Percentiles rank a stretch among this genome's conserved stretches.
Evolutionary conservation across 2,888 invertebrate genomes (phyloP).

Genomic region (Apodemia duryi): DNA sequence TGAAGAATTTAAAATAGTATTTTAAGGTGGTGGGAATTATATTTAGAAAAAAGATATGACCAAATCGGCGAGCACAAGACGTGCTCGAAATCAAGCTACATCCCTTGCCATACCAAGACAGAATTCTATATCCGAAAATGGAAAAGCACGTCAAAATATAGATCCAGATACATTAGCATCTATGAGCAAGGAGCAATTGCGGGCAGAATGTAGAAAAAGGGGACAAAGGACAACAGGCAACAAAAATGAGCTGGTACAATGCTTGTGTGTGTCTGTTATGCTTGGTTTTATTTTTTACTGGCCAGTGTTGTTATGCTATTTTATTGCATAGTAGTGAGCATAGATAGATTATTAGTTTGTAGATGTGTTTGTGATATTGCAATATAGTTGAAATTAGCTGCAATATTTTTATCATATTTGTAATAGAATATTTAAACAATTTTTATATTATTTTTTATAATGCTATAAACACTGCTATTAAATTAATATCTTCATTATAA

Average conservation of each 20-base stretch:
- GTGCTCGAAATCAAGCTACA: slow-evolving; percentile 65
- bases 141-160: slow-evolving; percentile 62
- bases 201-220: slow-evolving; percentile 83
- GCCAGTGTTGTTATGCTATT: slow-evolving; percentile 2
- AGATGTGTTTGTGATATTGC: slow-evolving; percentile 2
- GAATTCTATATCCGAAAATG: slow-evolving; percentile 65
- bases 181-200: slow-evolving; percentile 84
- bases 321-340: slow-evolving; percentile 7
- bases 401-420: background rate
- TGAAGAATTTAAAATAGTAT: slow-evolving; percentile 29
- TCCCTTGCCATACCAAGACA: slow-evolving; percentile 63
- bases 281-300: slow-evolving; percentile 41
- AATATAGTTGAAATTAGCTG: background rate
- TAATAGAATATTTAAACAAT: too few species aligned
- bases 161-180: slow-evolving; percentile 75
- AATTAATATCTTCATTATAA: too few species aligned
- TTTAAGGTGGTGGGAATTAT: slow-evolving; percentile 34
- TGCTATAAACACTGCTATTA: too few species aligned
- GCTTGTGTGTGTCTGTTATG: slow-evolving; percentile 61
- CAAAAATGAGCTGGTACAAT: slow-evolving; percentile 84
- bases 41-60: slow-evolving; percentile 34
- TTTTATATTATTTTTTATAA: too few species aligned
- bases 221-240: slow-evolving; percentile 84
- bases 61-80: slow-evolving; percentile 64
- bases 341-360: slow-evolving; percentile 1